Percentiles rank a stretch among this genome's conserved stretches.
Conservation (phyloP, 2,888 invertebrate genomes). For the Gerris lacustris region DNA sequence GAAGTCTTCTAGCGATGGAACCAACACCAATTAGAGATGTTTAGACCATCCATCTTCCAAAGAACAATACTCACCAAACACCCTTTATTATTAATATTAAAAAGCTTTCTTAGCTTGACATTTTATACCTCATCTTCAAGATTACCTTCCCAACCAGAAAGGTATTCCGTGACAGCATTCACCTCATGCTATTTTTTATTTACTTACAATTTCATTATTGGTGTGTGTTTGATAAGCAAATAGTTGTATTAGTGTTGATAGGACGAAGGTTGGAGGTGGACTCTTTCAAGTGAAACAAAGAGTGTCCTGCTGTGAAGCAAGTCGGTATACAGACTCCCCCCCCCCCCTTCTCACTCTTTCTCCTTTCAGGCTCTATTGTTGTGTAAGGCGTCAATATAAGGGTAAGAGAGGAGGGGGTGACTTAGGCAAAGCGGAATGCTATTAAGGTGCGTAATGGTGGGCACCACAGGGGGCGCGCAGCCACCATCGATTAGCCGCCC, state of each 20-base stretch:
- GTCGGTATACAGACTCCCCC: neutral
- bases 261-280: neutral
- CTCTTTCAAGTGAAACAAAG: neutral
- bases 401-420: neutral
- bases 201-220: too few species aligned
- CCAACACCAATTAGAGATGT: too few species aligned
- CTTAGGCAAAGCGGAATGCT: slow-evolving; percentile 5
- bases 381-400: slow-evolving; percentile 5
- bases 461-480: slow-evolving; percentile 3
- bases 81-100: too few species aligned
- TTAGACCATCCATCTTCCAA: too few species aligned
- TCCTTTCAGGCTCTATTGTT: neutral
- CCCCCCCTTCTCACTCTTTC: neutral
- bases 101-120: too few species aligned
- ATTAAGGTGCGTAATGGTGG: slow-evolving; percentile 5
- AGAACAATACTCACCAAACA: too few species aligned
- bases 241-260: neutral
- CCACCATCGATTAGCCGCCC: neutral
- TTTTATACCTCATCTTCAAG: too few species aligned
- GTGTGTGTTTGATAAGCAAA: too few species aligned
- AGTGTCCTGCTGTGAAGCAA: neutral
- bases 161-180: too few species aligned
- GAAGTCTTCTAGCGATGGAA: too few species aligned
- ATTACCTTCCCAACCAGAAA: too few species aligned
- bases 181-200: too few species aligned